Evolutionary conservation across 2,888 invertebrate genomes (phyloP).

Genomic region (Pardosa pseudoannulata): DNA sequence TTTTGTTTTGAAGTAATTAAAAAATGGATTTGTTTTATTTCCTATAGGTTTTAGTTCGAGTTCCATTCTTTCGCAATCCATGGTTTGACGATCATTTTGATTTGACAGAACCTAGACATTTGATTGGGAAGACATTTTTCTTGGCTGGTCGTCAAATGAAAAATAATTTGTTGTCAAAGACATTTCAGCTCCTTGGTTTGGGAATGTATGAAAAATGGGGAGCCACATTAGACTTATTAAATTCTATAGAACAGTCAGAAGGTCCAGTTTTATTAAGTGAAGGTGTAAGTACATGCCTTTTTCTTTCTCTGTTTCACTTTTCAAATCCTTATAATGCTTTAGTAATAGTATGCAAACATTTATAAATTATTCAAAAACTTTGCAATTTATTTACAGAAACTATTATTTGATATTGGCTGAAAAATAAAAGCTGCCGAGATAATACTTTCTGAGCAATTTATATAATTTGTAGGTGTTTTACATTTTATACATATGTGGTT

Average conservation of each 20-base stretch:
- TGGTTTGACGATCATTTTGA: constrained; percentile 95
- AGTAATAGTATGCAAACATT: no score
- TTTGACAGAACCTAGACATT: constrained; percentile 83
- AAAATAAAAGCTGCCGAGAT: no score
- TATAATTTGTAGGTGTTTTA: no score
- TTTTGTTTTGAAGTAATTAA: no score
- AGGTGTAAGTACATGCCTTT: constrained; percentile 40
- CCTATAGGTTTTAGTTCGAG: constrained; percentile 83
- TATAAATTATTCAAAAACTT: no score
- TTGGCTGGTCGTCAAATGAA: constrained; percentile 75
- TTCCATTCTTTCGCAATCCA: constrained; percentile 87
- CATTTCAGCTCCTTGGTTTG: constrained; percentile 82
- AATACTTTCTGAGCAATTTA: no score
- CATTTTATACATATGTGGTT: no score
- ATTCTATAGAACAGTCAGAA: constrained; percentile 20
- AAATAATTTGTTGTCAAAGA: constrained; percentile 75
- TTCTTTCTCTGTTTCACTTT: not conserved
- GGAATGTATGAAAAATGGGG: constrained; percentile 84
- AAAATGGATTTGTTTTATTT: not conserved
- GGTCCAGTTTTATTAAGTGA: constrained; percentile 27
- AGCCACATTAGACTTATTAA: constrained; percentile 75
- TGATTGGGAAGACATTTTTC: constrained; percentile 89
- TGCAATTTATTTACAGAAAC: no score
- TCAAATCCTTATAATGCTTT: no score
- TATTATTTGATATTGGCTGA: no score